These are phyloP conservation scores for Microtus montanus DNA, from an alignment of 2,113 vertebrate genomes.

Conservation along the genomic window DNA sequence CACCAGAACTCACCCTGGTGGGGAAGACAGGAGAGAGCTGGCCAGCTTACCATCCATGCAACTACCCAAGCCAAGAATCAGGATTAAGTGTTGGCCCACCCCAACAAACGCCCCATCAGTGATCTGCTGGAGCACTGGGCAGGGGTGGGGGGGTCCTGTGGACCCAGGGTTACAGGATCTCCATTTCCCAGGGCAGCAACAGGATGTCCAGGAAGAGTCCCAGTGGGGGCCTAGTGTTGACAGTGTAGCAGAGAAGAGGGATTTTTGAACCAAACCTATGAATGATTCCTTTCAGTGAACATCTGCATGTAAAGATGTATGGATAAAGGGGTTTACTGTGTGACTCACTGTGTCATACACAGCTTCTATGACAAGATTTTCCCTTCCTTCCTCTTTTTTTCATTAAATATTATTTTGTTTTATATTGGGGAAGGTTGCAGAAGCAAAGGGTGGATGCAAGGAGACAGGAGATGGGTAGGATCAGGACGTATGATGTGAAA, in stretches of 20 bases:
- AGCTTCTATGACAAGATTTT: background rate
- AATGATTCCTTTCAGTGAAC: background rate
- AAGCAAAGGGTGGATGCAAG: background rate
- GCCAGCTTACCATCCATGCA: no score
- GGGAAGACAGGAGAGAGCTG: no score
- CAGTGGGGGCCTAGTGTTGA: background rate
- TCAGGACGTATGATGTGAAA: background rate
- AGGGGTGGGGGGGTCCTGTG: no score
- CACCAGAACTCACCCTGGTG: no score
- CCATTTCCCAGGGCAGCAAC: background rate
- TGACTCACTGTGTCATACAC: background rate
- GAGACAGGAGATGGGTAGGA: background rate
- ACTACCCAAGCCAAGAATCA: no score
- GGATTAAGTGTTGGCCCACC: no score
- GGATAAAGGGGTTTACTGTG: background rate
- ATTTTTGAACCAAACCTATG: background rate
- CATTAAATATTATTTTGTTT: background rate
- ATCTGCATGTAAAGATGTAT: background rate
- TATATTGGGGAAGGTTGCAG: background rate
- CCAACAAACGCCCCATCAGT: no score
- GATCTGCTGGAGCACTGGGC: no score
- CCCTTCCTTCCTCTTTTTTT: background rate
- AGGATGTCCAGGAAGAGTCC: background rate
- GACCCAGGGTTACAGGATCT: no score
- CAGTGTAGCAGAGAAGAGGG: background rate